Evolutionary conservation across 2,888 invertebrate genomes (phyloP), one percentile per base, ranked within the genome.

Genomic region (Incurvaria masculella): DNA sequence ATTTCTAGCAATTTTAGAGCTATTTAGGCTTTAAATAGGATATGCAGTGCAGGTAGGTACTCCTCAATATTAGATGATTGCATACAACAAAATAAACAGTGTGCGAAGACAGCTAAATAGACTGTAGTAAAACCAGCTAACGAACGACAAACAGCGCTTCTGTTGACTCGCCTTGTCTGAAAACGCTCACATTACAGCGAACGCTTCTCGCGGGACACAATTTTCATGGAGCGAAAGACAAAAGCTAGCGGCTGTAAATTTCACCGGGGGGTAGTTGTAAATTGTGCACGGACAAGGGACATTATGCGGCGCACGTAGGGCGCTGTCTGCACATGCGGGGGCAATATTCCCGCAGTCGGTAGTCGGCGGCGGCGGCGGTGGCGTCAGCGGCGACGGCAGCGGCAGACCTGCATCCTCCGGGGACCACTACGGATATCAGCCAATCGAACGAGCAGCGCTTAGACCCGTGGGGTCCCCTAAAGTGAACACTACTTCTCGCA

Each of bases 291-390:
- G 68, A 33, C 64, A 61, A 59, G 60, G 63, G 68, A 72, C 70
- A 73, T 71, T 78, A 78, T 78, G 70, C 76, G 64, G 71, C 62
- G 72, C 76, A 76, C 76, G 76, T 76, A 74, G 61, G 55, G 53
- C 63, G 63, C 67, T 72, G 72, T 73, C 72, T 72, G 72, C 72
- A 65, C 66, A 58, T 60, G 61, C 57, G 56, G 57, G 56, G 60
- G 33, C 33, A 33, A 33, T 33, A 33, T 33, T 33, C 33, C 14
- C 11, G 33, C 33, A 33, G 23, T 23, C 23, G 23, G 33, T n/a
- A 33, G 33, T 14, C 33, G 14, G 33, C 33, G 33, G 33, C 4
- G 33, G 23, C 6, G 6, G 23, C 23, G 23, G 11, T 6, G 11
- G 14, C 33, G 33, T 33, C 33, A 14, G 33, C 33, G 11, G 8